Conservation (phyloP, 2,797 vertebrate genomes). For the Acanthornis magna region DNA sequence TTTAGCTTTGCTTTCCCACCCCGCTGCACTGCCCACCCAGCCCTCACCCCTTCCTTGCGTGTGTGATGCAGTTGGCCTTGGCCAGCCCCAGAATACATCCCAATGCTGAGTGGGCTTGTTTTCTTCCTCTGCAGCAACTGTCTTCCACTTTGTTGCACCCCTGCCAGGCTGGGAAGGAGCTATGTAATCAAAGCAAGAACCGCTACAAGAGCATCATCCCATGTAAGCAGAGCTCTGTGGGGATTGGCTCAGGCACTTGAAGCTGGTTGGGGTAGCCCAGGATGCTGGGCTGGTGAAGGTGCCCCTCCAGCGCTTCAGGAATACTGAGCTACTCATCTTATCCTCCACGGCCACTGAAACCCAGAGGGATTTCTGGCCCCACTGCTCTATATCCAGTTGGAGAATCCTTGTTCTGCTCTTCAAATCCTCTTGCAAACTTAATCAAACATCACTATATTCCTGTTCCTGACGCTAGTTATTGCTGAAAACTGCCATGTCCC, state of each 20-base stretch:
- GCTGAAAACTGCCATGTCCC: neutral
- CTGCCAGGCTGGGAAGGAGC: conserved; percentile 13
- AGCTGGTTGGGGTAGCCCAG: neutral
- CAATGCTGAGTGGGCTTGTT: neutral
- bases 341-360: neutral
- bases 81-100: neutral
- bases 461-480: neutral
- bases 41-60: neutral
- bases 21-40: neutral
- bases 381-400: neutral
- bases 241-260: neutral
- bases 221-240: conserved; percentile 26
- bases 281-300: neutral
- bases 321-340: neutral
- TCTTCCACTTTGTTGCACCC: conserved; percentile 19
- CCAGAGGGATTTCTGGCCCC: neutral
- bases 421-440: neutral
- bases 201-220: conserved; percentile 59
- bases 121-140: conserved; percentile 35
- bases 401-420: neutral
- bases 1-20: neutral
- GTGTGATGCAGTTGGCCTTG: neutral
- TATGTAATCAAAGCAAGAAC: conserved; percentile 49
- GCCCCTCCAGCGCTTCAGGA: neutral
- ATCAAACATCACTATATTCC: neutral